A percentile compares a stretch with the other conserved stretches of the same genome.
Evolutionary conservation across 2,888 invertebrate genomes (phyloP).

Genomic region (Julus scandinavius): DNA sequence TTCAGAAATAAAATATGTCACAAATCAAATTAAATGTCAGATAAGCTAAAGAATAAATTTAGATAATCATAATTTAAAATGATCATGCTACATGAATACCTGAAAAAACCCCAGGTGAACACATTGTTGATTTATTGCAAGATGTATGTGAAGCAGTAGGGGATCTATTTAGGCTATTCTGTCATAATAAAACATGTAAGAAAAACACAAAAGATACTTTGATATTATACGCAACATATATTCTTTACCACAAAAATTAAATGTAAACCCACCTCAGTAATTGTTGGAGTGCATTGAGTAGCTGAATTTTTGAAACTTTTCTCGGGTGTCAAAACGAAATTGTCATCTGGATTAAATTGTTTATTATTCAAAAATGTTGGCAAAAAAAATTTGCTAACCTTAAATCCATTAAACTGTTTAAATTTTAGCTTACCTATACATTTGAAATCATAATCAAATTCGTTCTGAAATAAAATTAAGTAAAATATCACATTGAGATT

Average conservation of each 20-base stretch:
- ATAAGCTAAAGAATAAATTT: not conserved
- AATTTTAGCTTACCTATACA: not conserved
- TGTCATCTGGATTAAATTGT: not conserved
- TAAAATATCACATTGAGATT: no score
- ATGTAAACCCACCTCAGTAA: not conserved
- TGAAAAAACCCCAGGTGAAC: not conserved
- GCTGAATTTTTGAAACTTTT: not conserved
- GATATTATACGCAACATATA: not conserved
- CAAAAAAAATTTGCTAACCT: not conserved
- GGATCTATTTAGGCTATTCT: not conserved
- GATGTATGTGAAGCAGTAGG: not conserved
- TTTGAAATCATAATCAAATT: not conserved
- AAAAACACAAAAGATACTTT: not conserved
- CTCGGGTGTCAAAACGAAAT: not conserved
- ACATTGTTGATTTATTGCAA: slow-evolving; percentile 23
- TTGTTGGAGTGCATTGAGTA: not conserved
- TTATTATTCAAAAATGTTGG: not conserved
- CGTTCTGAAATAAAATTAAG: slow-evolving; percentile 1
- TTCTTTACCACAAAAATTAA: not conserved
- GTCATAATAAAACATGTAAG: not conserved
- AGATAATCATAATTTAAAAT: not conserved
- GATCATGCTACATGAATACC: not conserved
- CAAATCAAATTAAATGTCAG: not conserved
- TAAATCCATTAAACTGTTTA: not conserved
- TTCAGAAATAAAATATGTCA: not conserved